Conservation (phyloP, 2,113 vertebrate species). For the Embiotoca jacksoni region DNA sequence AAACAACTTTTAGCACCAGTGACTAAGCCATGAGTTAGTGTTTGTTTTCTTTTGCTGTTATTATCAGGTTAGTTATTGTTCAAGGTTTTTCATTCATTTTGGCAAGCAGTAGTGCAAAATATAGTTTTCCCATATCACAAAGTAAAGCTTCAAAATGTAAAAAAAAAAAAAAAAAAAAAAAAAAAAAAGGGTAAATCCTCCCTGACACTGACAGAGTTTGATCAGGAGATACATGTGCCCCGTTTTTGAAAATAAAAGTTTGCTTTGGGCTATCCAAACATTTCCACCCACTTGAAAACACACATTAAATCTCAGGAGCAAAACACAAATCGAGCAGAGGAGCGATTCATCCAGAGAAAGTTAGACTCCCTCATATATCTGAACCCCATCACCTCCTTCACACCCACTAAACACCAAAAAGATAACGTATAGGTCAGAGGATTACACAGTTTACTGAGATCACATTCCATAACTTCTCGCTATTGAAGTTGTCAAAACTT, state of each 20-base stretch:
- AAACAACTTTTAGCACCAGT: no score
- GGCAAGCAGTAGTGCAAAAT: no score
- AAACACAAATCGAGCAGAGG: not conserved
- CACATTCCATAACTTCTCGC: conserved; percentile 48
- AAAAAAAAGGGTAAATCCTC: not conserved
- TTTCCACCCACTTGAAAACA: not conserved
- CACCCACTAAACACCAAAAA: not conserved
- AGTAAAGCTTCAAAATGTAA: no score
- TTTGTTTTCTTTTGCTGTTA: no score
- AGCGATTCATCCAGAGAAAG: not conserved
- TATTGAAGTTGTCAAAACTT: conserved; percentile 61
- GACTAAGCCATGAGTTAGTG: no score
- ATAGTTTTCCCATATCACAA: no score
- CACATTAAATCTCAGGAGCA: not conserved
- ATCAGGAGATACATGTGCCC: not conserved
- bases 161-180: no score
- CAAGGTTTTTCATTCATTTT: no score
- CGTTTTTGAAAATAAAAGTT: not conserved
- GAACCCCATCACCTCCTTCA: conserved; percentile 21
- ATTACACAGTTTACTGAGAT: conserved; percentile 45
- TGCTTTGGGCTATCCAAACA: not conserved
- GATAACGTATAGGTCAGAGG: conserved; percentile 40
- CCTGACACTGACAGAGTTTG: not conserved
- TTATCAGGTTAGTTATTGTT: no score
- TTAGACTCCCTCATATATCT: conserved; percentile 10